Base-by-base conservation (phyloP, 2,113 vertebrate species). In the Pterophyllum scalare region DNA sequence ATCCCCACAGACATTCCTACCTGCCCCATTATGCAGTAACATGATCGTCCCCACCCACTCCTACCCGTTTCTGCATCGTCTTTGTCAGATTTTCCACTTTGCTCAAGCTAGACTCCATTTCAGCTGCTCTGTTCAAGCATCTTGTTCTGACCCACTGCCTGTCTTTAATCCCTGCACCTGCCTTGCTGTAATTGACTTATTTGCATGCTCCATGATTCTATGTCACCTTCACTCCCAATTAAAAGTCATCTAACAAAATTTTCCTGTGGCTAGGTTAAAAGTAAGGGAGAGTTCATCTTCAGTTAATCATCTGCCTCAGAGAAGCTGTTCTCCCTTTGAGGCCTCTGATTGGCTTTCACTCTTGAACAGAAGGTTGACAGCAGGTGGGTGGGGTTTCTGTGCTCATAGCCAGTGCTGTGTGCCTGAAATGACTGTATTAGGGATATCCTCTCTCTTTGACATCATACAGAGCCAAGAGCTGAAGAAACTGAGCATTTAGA, bases 21-120 rank as follows among this genome's bases (percentile, higher is more conserved):
- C 46, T 72, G 6, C 19, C 0, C 46, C 46, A 72, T 31, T 49
- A 54, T 49, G 12, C 26, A 7, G 2, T 54, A 33, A 72, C 67
- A 26, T 2, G 67, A 31, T 52, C 65, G 14, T 72, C 26, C 26
- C 17, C 67, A 72, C 11, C 67, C 46, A 54, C 67, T 72, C 19
- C 28, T 54, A 54, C 67, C 46, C 46, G 67, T 11, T 72, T 26
- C 1, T 19, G 33, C 46, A 31, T 54, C 67, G 13, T 28, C 10
- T 54, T 54, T 72, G 67, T 31, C 46, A 72, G 24, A 72, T 33
- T 72, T 20, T 54, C 67, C 67, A 72, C 26, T 72, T 72, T 72
- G 67, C 67, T 72, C 46, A 33, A 72, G 11, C 46, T 17, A 54
- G 46, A 33, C 43, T 31, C 26, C 0, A 26, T 33, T 54, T n/a